Percentiles rank a stretch among this genome's conserved stretches.
These are phyloP conservation scores for Pluvianellus socialis DNA, from an alignment of 2,113 vertebrate genomes.

Conservation along the genomic window DNA sequence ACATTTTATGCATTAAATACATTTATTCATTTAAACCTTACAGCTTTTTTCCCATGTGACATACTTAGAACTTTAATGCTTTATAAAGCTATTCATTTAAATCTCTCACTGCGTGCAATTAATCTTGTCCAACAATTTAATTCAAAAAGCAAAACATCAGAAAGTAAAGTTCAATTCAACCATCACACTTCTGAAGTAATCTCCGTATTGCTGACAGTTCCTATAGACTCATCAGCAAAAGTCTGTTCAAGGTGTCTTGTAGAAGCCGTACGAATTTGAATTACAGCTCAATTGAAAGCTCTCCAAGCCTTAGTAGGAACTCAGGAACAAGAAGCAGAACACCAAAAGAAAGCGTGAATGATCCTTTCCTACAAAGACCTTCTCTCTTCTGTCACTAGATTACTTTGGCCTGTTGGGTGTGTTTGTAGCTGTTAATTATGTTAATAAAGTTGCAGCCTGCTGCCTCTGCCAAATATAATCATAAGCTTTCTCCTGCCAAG, in stretches of 20 bases:
- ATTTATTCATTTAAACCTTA: constrained; percentile 79
- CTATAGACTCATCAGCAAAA: constrained; percentile 70
- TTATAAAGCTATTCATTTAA: constrained; percentile 79
- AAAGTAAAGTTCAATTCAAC: constrained; percentile 77
- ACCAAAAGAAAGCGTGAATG: constrained; percentile 48
- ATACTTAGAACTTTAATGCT: constrained; percentile 76
- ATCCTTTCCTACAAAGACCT: constrained; percentile 38
- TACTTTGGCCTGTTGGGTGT: constrained; percentile 64
- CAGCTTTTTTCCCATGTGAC: constrained; percentile 71
- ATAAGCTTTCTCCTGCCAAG: constrained; percentile 58
- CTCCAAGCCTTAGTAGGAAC: constrained; percentile 63
- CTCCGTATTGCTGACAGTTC: constrained; percentile 74
- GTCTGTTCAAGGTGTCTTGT: constrained; percentile 72
- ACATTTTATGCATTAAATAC: constrained; percentile 77
- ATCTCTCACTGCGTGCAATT: constrained; percentile 76
- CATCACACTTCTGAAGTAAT: constrained; percentile 71
- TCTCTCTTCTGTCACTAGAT: constrained; percentile 39
- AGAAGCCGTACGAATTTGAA: constrained; percentile 67
- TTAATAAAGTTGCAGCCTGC: constrained; percentile 66
- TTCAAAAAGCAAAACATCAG: constrained; percentile 79
- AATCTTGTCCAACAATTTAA: constrained; percentile 82
- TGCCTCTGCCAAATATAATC: constrained; percentile 67
- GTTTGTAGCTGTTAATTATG: constrained; percentile 69
- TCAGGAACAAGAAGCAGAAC: constrained; percentile 49
- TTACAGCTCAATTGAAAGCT: constrained; percentile 75